Evolutionary conservation across 53 echinoderm and acorn worm genomes (phyloP), one percentile per base, ranked within the genome.

Genomic region (Paracentrotus lividus): DNA sequence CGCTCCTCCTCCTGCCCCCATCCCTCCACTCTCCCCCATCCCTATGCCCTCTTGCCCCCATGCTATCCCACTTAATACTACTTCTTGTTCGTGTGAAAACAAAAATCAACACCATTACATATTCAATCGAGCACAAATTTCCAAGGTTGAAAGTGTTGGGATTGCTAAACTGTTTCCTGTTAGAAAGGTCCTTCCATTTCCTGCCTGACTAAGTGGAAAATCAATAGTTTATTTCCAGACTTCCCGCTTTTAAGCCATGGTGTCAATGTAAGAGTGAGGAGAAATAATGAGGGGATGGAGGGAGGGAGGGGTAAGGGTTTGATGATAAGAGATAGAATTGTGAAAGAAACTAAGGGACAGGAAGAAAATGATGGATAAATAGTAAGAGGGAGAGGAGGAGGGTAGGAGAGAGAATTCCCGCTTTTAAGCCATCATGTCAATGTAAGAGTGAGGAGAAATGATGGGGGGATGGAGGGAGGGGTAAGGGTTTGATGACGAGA

Each of bases 111-210:
- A 72, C 36, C 72, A 72, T 72, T 72, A 72, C 40, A 21, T 72
- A 72, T 72, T 72, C 72, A 72, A 72, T 72, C 72, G 40, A 72
- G 72, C 72, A 72, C 72, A 72, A 72, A 72, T 72, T 72, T 72
- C 40, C 72, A 72, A 72, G 72, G 72, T 72, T 72, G 72, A 21
- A 40, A 16, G 36, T 1, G 72, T 72, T 27, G 40, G 27, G 21
- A 72, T 72, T 72, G 36, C 72, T 72, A 72, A 72, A 72, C 72
- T 72, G 72, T 72, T 72, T 72, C 72, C 72, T 72, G 72, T 72
- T 18, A 21, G 72, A 72, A 72, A 72, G 72, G 72, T 72, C 72
- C 72, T 9, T 72, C 72, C 72, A 72, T 72, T 72, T 72, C 72
- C 72, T 72, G 72, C 72, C 72, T 40, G 40, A 40, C 72, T 72